Percentiles rank a stretch among this genome's conserved stretches.
Conservation (phyloP, 2,888 invertebrate genomes). For the Watsonalla cultraria region DNA sequence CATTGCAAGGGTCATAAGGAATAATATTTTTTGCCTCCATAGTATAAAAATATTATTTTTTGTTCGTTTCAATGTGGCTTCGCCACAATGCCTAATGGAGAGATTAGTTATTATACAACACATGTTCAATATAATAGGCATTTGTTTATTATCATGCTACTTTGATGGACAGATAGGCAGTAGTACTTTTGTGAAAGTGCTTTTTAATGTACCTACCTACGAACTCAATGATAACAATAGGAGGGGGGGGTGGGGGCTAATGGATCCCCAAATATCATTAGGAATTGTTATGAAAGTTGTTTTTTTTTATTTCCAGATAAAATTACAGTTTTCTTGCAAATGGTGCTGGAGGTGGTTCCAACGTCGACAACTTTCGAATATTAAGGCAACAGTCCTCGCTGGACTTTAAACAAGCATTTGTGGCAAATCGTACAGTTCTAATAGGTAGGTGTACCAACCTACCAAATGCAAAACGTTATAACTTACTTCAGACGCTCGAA, state of each 20-base stretch:
- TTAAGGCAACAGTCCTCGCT: constrained; percentile 55
- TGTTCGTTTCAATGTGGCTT: no score
- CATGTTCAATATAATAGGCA: no score
- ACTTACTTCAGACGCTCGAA: neutral
- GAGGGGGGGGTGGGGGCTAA: no score
- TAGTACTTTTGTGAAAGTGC: neutral
- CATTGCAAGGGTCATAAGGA: no score
- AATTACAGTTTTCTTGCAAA: constrained; percentile 93
- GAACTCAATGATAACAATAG: neutral
- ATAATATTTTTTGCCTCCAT: no score
- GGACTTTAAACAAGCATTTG: constrained; percentile 62
- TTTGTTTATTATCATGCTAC: no score
- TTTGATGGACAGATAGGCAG: neutral
- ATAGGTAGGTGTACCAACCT: constrained; percentile 23
- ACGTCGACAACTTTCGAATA: constrained; percentile 87
- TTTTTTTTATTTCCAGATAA: constrained; percentile 81
- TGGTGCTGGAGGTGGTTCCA: constrained; percentile 93
- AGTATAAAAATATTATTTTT: no score
- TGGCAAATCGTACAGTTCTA: constrained; percentile 15
- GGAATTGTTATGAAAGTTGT: no score
- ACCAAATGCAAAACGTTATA: constrained; percentile 24
- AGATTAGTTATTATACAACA: no score
- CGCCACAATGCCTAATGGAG: no score
- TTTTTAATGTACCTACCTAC: neutral
- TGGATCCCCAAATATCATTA: neutral